Base-by-base conservation (phyloP, 1,140 invertebrate species). In the Tyrophagus putrescentiae region DNA sequence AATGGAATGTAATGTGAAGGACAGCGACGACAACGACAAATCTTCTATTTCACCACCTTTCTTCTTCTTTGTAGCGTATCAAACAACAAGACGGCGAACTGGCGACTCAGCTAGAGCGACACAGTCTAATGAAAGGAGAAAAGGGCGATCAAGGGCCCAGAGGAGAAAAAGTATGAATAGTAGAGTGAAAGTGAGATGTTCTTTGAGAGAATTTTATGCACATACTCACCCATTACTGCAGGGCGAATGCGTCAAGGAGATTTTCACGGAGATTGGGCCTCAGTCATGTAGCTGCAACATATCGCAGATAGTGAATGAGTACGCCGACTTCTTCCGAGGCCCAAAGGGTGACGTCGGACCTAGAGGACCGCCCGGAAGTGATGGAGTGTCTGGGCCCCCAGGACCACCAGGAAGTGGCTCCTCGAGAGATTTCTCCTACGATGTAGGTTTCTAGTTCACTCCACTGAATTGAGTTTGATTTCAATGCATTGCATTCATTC, bases 111-210 rank as follows among this genome's bases (percentile, higher is more conserved):
- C n/a, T n/a, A n/a, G n/a, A n/a, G n/a, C n/a, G n/a, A n/a, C 45
- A 48, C 23, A 25, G 45, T 21, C 13, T 21, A 21, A 21, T 57
- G 25, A 65, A 65, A 44, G 61, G 64, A 4, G 61, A 65, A 4
- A 60, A 60, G 50, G 64, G 64, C 50, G 60, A 63, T 13, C 4
- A 45, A 13, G 64, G 64, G 21, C 16, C 39, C n/a, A 64, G 61
- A 52, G 64, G 64, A 13, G 64, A 65, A 33, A 64, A 61, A 27
- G 64, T 65, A n/a, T 44, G 62, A 39, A n/a, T 34, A n/a, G n/a
- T n/a, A n/a, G n/a, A 25, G 3, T 1, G 31, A 31, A 3, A 27
- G 28, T 21, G 1, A 21, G 42, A 18, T 16, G 9, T 18, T 62
- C 50, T 64, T 18, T 48, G 6, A 32, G 33, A 1, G 41, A 13